Evolutionary conservation across 2,888 invertebrate genomes (phyloP).

Genomic region (Achlya flavicornis): DNA sequence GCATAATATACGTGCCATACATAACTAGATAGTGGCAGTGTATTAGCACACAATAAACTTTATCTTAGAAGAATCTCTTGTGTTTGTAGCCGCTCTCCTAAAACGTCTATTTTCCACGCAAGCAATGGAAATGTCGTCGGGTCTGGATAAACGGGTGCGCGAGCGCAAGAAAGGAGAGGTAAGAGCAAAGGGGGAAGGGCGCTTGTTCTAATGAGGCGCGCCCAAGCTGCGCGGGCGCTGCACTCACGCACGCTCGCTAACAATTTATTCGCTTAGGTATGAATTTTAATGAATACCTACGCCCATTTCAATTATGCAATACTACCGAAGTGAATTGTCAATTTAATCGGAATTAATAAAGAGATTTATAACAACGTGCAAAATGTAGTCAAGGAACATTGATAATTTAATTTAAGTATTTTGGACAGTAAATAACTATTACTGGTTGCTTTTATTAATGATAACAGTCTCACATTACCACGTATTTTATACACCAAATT

Average conservation of each 20-base stretch:
- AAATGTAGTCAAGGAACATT: neutral
- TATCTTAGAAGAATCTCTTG: conserved; percentile 66
- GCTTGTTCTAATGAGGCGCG: conserved; percentile 70
- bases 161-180: conserved; percentile 41
- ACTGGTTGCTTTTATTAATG: neutral
- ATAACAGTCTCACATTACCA: neutral
- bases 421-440: neutral
- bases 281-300: conserved; percentile 66
- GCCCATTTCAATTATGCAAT: conserved; percentile 62
- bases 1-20: conserved; percentile 40
- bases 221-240: conserved; percentile 65
- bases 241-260: conserved; percentile 62
- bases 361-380: neutral
- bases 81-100: conserved; percentile 66
- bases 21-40: conserved; percentile 52
- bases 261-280: conserved; percentile 64
- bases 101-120: conserved; percentile 75
- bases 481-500: neutral
- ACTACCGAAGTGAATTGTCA: conserved; percentile 11
- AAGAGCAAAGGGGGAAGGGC: conserved; percentile 43
- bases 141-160: conserved; percentile 72
- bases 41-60: conserved; percentile 79
- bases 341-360: neutral
- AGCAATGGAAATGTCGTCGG: conserved; percentile 75
- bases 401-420: neutral